These are phyloP conservation scores for Syrrhaptes paradoxus DNA, from an alignment of 2,113 vertebrate species.

Conservation along the genomic window DNA sequence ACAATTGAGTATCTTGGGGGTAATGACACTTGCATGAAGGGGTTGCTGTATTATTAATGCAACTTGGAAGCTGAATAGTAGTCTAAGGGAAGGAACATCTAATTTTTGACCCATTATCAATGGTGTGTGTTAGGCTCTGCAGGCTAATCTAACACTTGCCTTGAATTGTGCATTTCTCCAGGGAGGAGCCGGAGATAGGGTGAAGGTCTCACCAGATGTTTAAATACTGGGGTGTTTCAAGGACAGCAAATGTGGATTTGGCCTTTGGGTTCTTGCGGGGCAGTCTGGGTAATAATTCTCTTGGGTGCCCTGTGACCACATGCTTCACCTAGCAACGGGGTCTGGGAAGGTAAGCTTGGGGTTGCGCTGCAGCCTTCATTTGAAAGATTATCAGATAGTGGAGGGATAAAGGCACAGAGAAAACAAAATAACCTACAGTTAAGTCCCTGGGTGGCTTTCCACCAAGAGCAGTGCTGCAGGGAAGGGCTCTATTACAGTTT, in stretches of 20 bases:
- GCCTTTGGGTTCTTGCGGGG: background rate
- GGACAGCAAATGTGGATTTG: background rate
- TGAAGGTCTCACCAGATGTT: background rate
- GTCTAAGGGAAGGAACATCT: background rate
- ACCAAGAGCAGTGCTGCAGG: background rate
- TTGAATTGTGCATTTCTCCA: background rate
- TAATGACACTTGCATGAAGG: background rate
- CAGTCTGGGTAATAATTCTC: background rate
- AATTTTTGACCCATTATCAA: background rate
- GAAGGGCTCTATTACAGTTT: background rate
- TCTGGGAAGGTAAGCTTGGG: background rate
- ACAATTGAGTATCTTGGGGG: background rate
- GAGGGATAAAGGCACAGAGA: background rate
- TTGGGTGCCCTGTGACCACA: background rate
- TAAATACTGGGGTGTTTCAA: background rate
- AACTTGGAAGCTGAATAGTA: background rate
- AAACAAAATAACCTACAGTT: background rate
- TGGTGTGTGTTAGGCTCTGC: background rate
- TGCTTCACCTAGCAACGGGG: background rate
- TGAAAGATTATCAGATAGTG: background rate
- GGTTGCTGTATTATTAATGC: conserved; percentile 17
- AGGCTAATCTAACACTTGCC: background rate
- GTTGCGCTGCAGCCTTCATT: background rate
- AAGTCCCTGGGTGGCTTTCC: background rate
- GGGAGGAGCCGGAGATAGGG: background rate